phyloP scores from a whole-genome alignment of 2,888 invertebrate genomes.

The Oscheius sp. region DNA sequence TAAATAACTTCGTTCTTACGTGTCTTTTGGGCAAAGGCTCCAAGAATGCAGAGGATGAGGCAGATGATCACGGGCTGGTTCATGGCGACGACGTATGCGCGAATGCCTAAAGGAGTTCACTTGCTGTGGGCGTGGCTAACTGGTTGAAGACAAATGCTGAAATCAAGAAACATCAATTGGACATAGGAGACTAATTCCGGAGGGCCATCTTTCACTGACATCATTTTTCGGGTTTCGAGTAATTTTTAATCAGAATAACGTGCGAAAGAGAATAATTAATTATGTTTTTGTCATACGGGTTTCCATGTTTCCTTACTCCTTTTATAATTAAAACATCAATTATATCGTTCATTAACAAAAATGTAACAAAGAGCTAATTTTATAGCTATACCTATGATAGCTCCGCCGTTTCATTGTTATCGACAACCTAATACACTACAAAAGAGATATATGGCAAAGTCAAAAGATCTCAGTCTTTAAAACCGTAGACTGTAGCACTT shows the following conservation, averaged over 20 bases:
- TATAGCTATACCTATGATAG: no score
- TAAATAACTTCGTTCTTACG: conserved; percentile 2
- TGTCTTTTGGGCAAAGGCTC: conserved; percentile 25
- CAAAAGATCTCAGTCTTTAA: no score
- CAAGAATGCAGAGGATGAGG: conserved; percentile 20
- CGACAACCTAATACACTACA: no score
- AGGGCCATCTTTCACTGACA: conserved; percentile 17
- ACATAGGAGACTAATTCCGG: conserved; percentile 25
- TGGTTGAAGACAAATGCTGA: conserved; percentile 14
- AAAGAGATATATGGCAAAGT: no score
- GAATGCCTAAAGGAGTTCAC: conserved; percentile 8
- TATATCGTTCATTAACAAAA: no score
- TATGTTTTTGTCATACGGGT: no score
- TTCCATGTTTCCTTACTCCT: no score
- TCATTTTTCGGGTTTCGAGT: neutral
- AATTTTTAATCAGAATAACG: neutral
- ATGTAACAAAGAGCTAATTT: no score
- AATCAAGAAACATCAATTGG: conserved; percentile 30
- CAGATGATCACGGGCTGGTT: conserved; percentile 25
- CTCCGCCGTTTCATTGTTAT: no score
- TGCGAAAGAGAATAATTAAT: neutral
- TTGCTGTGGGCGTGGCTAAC: conserved; percentile 22
- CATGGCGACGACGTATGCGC: conserved; percentile 23
- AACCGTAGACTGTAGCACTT: no score
- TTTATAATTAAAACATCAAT: no score